Base-by-base conservation (phyloP, 2,113 vertebrate genomes). In the Platichthys stellatus region DNA sequence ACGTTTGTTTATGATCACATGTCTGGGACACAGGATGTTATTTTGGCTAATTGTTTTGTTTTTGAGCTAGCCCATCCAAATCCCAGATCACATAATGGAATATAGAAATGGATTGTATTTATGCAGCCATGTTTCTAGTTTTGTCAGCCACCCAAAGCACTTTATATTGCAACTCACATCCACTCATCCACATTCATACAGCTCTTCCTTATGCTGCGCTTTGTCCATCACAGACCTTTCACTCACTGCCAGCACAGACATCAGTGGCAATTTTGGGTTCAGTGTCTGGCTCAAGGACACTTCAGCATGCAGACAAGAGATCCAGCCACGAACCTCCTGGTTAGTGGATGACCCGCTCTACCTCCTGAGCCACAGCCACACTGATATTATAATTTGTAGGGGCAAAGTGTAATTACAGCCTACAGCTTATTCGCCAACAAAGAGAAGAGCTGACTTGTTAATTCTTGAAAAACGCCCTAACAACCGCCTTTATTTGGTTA, bases 31-130 rank as follows among this genome's bases (percentile, higher is more conserved):
- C 63, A 75, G 67, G 65, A 64, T 79, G 56, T 71, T 64, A 74
- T 69, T 84, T 78, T 23, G 60, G 53, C 45, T 76, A 81, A 85
- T 61, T 69, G 78, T 74, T 81, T 61, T 69, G 78, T 74, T 81
- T 81, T 82, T 56, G 24, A 76, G n/a, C 73, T 59, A 56, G 23
- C 31, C 23, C 53, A 72, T 67, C 58, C 56, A 85, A 71, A 76
- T 63, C 61, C 63, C 38, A 49, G 63, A 53, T 74, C 72, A 40
- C 49, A 62, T 74, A 64, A 81, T 84, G 31, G 54, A 40, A 69
- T 63, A 57, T 56, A 75, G 75, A 12, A 20, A 18, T 51, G 15
- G 17, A 49, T 15, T 17, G 47, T 18, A 51, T 18, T 49, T 20
- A 51, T 51, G 13, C 2, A 51, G 15, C 7, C 1, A 1, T 51